Evolutionary conservation across 2,888 invertebrate species (phyloP), one percentile per base, ranked within the genome.

Genomic region (Lathronympha strigana): DNA sequence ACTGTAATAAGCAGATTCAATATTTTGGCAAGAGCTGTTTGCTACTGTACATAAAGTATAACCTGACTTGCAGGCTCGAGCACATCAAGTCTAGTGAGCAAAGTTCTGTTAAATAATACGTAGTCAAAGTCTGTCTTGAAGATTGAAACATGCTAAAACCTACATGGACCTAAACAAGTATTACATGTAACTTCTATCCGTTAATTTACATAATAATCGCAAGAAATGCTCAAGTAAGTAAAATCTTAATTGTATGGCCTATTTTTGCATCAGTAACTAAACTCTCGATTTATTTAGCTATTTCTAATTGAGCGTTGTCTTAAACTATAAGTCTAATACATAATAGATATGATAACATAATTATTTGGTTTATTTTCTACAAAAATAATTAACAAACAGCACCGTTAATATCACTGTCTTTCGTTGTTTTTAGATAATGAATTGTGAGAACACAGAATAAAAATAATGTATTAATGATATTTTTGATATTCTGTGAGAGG

Each of bases 281-380:
- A 58, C 60, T 64, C 58, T 43, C 51, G 45, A 53, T 45, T 51
- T 36, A 51, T 60, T 60, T 45, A 28, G 58, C 38, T 66, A 66
- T 47, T 49, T 61, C 76, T 80, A 80, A 67, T 76, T 76, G 76
- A 76, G 76, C 76, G 69, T 70, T 68, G 71, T 73, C 81, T 81
- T 80, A 80, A 68, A 72, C 73, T 78, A 78, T 71, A 53, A 60
- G 21, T 60, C 58, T 64, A 60, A 72, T 75, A 71, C 77, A 74
- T 76, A 79, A 77, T 72, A 63, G 36, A 61, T 66, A 69, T 68
- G 73, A 73, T 78, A 81, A 77, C 73, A 81, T 82, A 82, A 47
- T 36, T 86, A 86, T 90, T 89, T 89, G 90, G 90, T 87, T 84
- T 84, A 82, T 81, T 82, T 79, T 82, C 79, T 84, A 87, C 79